Conservation (phyloP, 2,888 invertebrate genomes). For the Pristionchus maxplancki region DNA sequence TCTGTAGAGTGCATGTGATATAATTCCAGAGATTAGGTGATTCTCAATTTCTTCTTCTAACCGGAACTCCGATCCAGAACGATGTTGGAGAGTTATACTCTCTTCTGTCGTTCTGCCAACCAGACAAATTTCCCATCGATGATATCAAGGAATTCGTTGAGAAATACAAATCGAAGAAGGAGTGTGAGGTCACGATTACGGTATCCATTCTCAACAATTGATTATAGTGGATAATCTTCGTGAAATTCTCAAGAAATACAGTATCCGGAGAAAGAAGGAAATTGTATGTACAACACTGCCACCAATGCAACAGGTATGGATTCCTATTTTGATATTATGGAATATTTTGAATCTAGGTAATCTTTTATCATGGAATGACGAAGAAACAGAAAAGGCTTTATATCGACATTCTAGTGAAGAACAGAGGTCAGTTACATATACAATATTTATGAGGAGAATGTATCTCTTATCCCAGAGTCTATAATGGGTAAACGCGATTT, state of each 20-base stretch:
- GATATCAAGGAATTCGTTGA: slow-evolving; percentile 72
- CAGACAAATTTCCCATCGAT: slow-evolving; percentile 73
- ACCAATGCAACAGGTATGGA: slow-evolving; percentile 32
- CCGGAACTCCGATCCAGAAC: slow-evolving; percentile 80
- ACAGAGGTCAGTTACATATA: slow-evolving; percentile 57
- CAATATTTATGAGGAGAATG: neutral
- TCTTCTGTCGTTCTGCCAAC: slow-evolving; percentile 78
- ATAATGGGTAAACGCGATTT: neutral
- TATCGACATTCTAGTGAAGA: slow-evolving; percentile 78
- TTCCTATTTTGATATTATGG: neutral
- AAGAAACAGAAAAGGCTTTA: slow-evolving; percentile 79
- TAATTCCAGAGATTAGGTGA: neutral
- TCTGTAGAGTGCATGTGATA: neutral
- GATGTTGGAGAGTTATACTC: slow-evolving; percentile 79
- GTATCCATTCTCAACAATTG: slow-evolving; percentile 9
- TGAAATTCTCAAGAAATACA: slow-evolving; percentile 76
- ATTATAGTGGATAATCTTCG: slow-evolving; percentile 72
- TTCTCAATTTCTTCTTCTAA: slow-evolving; percentile 75
- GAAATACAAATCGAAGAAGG: neutral
- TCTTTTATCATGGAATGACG: slow-evolving; percentile 79
- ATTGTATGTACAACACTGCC: slow-evolving; percentile 77
- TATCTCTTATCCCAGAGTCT: neutral
- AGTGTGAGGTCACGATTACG: neutral
- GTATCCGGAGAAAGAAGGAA: slow-evolving; percentile 78
- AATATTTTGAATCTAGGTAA: slow-evolving; percentile 75